Base-by-base conservation (phyloP, 2,888 invertebrate species). In the Zelleria hepariella region DNA sequence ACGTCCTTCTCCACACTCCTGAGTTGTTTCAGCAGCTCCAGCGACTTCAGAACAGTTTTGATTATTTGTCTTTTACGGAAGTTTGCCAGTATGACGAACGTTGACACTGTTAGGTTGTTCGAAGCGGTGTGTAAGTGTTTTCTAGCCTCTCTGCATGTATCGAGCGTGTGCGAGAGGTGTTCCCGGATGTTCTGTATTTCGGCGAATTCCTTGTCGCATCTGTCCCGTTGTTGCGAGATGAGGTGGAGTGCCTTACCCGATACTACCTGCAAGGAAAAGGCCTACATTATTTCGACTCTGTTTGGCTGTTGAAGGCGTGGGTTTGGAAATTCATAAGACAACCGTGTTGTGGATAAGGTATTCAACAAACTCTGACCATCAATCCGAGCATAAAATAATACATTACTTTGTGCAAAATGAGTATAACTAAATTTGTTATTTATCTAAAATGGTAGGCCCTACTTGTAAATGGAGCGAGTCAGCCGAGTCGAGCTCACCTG, bases 171-270 rank as follows among this genome's bases (percentile, higher is more conserved):
- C 56, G 91, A 84, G 2, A 97, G 83, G 66, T 94, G 91, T 61
- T 92, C 91, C 64, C 95, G 92, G 18, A 96, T 91, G 65, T 91
- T 91, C 58, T 93, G 89, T 27, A 96, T 93, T 63, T 93, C 92
- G 60, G 93, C 91, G 69, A 98, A 94, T 75, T 98, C 97, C 20
- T 92, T 90, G 67, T 95, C 94, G 76, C 97, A 98, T 0, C 94
- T 92, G 65, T 93, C 94, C 61, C 98, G 94, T 67, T 98, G 97
- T 73, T 98, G 96, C 5, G 98, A 90, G 69, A 99, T 98, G 42
- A 98, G 90, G 68, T 97, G 96, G 0, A 98, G 91, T 0, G 98
- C 96, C 82, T 97, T 96, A 68, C 97, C 97, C 0, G 98, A 98
- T 4, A 98, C 96, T 15, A 97, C 96, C 88, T 88, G 77, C n/a